Evolutionary conservation across 2,888 invertebrate genomes (phyloP).

Genomic region (Meliscaeva auricollis): DNA sequence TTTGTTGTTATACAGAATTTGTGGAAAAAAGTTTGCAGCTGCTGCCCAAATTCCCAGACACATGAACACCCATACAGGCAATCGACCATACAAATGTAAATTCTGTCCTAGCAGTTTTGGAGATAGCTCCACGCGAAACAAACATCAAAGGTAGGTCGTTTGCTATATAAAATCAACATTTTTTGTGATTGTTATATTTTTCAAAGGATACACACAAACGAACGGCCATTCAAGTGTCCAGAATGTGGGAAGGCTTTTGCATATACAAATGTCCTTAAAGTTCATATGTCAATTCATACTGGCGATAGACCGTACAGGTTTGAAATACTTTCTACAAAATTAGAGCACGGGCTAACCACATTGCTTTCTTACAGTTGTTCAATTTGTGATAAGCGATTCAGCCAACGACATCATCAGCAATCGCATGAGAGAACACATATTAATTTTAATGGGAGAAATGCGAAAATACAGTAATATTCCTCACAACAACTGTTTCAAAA

Average conservation of each 20-base stretch:
- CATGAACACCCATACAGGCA: conserved; percentile 84
- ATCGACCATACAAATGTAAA: conserved; percentile 83
- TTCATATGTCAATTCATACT: conserved; percentile 81
- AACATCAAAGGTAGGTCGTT: conserved; percentile 82
- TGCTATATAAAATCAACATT: background rate
- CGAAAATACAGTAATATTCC: background rate
- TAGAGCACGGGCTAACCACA: too few species aligned
- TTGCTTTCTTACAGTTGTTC: conserved; percentile 77
- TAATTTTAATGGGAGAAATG: background rate
- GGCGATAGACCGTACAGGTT: conserved; percentile 82
- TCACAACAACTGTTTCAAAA: background rate
- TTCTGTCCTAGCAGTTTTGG: conserved; percentile 83
- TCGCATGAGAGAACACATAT: conserved; percentile 79
- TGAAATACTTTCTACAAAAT: background rate
- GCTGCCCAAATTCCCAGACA: conserved; percentile 83
- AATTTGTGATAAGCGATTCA: conserved; percentile 79
- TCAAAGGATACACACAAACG: conserved; percentile 81
- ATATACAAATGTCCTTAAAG: conserved; percentile 81
- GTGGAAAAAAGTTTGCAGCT: conserved; percentile 82
- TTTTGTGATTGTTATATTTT: background rate
- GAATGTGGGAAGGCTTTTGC: conserved; percentile 80
- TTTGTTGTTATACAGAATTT: conserved; percentile 79
- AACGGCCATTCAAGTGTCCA: conserved; percentile 81
- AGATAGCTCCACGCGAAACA: conserved; percentile 83
- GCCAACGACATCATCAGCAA: conserved; percentile 81